A percentile compares a stretch with the other conserved stretches of the same genome.
Conservation (phyloP, 2,113 vertebrate species). For the Antechinus flavipes region DNA sequence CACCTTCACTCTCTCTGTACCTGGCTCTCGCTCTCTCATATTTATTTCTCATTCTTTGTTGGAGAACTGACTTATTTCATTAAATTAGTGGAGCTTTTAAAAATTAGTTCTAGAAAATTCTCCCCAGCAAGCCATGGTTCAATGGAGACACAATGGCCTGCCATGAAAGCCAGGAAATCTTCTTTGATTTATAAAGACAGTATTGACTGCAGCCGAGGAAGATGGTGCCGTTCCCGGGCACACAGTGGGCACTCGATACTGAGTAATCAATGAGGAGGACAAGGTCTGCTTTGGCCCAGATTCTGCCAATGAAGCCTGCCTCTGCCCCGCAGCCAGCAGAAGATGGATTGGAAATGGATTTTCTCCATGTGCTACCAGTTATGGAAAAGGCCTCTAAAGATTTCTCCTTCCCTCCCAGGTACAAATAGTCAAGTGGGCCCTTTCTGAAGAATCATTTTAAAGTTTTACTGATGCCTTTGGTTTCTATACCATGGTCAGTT, state of each 20-base stretch:
- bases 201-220: background rate
- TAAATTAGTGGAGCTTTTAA: background rate
- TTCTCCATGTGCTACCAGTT: background rate
- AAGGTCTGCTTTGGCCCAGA: constrained; percentile 26
- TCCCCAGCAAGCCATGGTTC: background rate
- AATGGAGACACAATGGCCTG: background rate
- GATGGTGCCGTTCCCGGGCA: background rate
- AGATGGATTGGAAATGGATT: background rate
- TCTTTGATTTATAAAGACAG: constrained; percentile 25
- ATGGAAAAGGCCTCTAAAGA: background rate
- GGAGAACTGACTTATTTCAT: background rate
- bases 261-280: constrained; percentile 15
- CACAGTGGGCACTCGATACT: background rate
- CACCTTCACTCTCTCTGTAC: background rate
- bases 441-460: background rate
- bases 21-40: background rate
- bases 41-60: background rate
- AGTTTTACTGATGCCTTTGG: background rate
- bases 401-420: background rate
- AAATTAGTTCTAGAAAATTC: constrained; percentile 18
- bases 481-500: background rate
- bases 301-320: constrained; percentile 37
- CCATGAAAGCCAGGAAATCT: constrained; percentile 44
- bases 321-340: background rate
- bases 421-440: background rate